Evolutionary conservation across 2,113 vertebrate genomes (phyloP), one percentile per base, ranked within the genome.

Genomic region (Dipodomys ordii): DNA sequence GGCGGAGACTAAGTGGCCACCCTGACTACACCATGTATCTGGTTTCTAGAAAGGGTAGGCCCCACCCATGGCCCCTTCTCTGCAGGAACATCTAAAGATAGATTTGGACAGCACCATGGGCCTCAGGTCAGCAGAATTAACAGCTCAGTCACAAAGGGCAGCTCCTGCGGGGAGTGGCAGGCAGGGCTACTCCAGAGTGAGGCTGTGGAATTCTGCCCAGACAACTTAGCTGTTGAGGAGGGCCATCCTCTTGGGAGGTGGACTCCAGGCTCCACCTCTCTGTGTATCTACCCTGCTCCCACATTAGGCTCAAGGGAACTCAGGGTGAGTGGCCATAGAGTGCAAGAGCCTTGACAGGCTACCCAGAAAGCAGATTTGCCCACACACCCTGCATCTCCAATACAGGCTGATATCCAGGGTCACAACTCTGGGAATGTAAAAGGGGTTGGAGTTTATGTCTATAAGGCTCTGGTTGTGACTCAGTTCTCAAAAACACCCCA

Each of bases 1-100:
- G 39, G 49, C 64, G 76, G 27, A 73, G 9, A 53, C 30, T 62
- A 32, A 16, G 79, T 2, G 18, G 57, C 72, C 30, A 57, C 19
- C 19, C 20, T 74, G 46, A 73, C 44, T 68, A 82, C 4, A 84
- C 25, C n/a, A 68, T 1, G 4, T 39, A 65, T 91, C 90, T 89
- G 46, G 68, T 84, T 93, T 96, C 88, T 93, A 93, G 92, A 80
- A 82, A 78, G 82, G 85, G 35, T 18, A 30, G 13, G 72, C 12
- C 62, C 69, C 28, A 13, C 25, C 73, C 78, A 85, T 9, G 49
- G 90, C 68, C 85, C 60, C n/a, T 62, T 74, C 71, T 27, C 80
- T 35, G 4, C 2, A 23, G 82, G 49, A 39, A 93, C 78, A 93
- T 69, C 95, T 95, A 94, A 96, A 94, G 73, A 94, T 94, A 95